Evolutionary conservation across 1,140 invertebrate genomes (phyloP).

Genomic region (Antheraea pernyi): DNA sequence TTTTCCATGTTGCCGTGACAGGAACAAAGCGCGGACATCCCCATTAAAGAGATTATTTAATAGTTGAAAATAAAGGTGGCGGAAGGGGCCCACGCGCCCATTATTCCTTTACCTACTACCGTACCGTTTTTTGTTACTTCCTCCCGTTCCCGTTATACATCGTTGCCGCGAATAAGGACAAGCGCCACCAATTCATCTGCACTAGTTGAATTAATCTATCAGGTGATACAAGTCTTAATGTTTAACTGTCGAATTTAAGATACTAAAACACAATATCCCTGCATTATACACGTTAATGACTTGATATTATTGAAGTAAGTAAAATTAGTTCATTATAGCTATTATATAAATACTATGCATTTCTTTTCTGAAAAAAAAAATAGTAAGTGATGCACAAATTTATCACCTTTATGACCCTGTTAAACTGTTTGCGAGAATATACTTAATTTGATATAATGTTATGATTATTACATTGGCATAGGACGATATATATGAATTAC

Average conservation of each 20-base stretch:
- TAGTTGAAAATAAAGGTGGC: slow-evolving; percentile 44
- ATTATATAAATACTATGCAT: no score
- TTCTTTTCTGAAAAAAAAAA: no score
- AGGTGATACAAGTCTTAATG: neutral
- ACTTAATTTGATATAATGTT: no score
- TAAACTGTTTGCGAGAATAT: no score
- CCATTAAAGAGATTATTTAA: slow-evolving; percentile 40
- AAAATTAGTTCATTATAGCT: no score
- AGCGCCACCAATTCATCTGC: neutral
- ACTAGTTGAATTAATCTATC: neutral
- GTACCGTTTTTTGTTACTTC: slow-evolving; percentile 19
- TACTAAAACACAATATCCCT: no score
- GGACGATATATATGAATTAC: no score
- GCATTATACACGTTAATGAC: no score
- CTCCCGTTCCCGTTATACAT: slow-evolving; percentile 15
- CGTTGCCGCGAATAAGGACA: neutral
- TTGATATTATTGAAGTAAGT: no score
- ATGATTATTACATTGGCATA: no score
- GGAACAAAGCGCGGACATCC: slow-evolving; percentile 36
- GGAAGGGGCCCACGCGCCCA: slow-evolving; percentile 28
- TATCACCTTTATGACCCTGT: no score
- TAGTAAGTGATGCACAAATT: no score
- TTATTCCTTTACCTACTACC: slow-evolving; percentile 26
- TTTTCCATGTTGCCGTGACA: slow-evolving; percentile 32
- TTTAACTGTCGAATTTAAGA: neutral